Base-by-base conservation (phyloP, 1,140 invertebrate species). In the Rhysida immarginata region DNA sequence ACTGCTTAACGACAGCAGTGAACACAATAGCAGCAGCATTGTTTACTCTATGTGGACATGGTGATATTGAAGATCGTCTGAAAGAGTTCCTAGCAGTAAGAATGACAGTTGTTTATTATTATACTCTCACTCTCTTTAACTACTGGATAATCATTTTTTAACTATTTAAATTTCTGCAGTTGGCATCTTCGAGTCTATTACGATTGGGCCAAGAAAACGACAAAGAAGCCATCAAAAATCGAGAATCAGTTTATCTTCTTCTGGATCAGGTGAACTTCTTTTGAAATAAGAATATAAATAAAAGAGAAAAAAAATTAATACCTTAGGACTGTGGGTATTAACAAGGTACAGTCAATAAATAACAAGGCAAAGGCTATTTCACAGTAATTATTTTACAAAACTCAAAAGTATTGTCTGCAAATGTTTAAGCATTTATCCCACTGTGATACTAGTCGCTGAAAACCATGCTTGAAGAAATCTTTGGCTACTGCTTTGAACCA, bases 11-110 rank as follows among this genome's bases (percentile, higher is more conserved):
- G 1, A 79, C 88, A 26, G 95, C 95, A 0, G 87, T 99, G 42
- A 99, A 98, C 68, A 87, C 92, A 63, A 87, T 99, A 56, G 96
- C 97, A 66, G 92, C 87, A 21, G 94, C 95, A 1, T 69, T 99
- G 21, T 99, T 99, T 65, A 93, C 90, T 0, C 86, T 97, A 55
- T 92, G 92, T 68, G 89, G 87, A 2, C 83, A 87, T 64, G 87
- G 85, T 23, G 96, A 99, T 68, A 93, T 96, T 61, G 92, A 96
- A 66, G 92, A 96, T 65, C 79, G 96, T 57, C 89, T 99, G 80
- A 96, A 98, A 66, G 96, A 99, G 69, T 99, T 99, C 69, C 72
- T 99, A 50, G 96, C 96, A 2, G 79, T 82, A 71, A 72, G 27
- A n/a, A n/a, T n/a, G 51, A 54, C 48, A 20, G 55, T 35, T 45